Base-by-base conservation (phyloP, 2,797 vertebrate genomes). In the Sebastes cheni region DNA sequence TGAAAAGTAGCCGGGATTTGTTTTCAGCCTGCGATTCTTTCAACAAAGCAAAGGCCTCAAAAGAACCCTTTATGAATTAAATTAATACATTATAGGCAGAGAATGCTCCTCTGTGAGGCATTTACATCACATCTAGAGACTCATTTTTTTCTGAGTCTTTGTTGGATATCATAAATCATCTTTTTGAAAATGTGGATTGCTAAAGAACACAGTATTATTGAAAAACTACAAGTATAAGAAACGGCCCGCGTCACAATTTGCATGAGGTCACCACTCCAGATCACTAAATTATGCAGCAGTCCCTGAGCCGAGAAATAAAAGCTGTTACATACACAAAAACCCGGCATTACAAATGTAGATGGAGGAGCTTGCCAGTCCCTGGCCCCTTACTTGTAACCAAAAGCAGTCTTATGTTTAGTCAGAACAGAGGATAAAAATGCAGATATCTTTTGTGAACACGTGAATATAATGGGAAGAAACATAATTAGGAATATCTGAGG, bases 221-320 rank as follows among this genome's bases (percentile, higher is more conserved):
- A 78, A 72, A 36, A 34, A 59, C 42, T 46, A 46, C 3, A 52
- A 71, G 34, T 65, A 74, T 86, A 89, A 88, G 82, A 85, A 82
- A 90, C 85, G 72, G 22, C 75, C 34, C 75, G 62, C 87, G 86
- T 88, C 84, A 86, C 56, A 86, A 78, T 80, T 83, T 82, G 70
- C 88, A 86, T 78, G 83, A 91, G 84, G 86, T 91, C 86, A 85
- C 80, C 76, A 85, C 77, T 84, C 64, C 61, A 84, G 80, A 84
- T 78, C 66, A 78, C 65, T 90, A 86, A 93, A 93, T 92, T 89
- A 92, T 93, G 85, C 84, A 93, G 74, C 60, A 87, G 34, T 83
- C 85, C 86, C 65, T 50, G 23, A 88, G 87, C 78, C 54, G 79
- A 36, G 64, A 79, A 86, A 73, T 56, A 68, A 87, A 88, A 85